Conservation (phyloP, 2,113 vertebrate genomes). For the Microtus oregoni region DNA sequence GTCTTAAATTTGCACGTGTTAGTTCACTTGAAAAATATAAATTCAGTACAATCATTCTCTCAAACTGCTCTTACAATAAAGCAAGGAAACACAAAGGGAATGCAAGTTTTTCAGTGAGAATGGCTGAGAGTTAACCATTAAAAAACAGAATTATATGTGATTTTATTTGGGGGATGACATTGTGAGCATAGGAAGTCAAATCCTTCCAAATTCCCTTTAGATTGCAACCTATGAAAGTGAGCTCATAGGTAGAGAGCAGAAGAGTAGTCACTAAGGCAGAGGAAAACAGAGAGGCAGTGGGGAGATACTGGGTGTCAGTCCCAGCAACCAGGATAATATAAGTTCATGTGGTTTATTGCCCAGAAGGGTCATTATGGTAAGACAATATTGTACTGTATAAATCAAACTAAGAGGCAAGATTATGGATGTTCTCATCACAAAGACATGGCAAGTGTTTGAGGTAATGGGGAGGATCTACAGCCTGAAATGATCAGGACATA, state of each 20-base stretch:
- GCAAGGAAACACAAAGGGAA: background rate
- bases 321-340: too few species aligned
- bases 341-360: background rate
- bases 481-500: background rate
- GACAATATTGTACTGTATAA: background rate
- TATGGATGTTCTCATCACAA: background rate
- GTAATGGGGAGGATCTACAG: background rate
- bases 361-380: background rate
- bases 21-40: constrained; percentile 20
- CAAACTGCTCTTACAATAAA: background rate
- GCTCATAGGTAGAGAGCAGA: background rate
- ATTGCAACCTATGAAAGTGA: background rate
- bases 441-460: background rate
- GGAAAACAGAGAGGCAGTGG: rapidly evolving
- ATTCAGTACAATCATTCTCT: constrained; percentile 26
- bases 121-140: background rate
- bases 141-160: constrained; percentile 28
- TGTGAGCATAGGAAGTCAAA: background rate
- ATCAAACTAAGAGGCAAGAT: background rate
- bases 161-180: constrained; percentile 14
- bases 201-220: background rate
- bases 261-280: background rate
- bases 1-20: background rate
- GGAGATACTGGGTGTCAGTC: background rate
- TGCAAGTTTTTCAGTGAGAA: background rate